phyloP scores from a whole-genome alignment of 1,140 invertebrate genomes.

The Trypoxylus dichotomus region DNA sequence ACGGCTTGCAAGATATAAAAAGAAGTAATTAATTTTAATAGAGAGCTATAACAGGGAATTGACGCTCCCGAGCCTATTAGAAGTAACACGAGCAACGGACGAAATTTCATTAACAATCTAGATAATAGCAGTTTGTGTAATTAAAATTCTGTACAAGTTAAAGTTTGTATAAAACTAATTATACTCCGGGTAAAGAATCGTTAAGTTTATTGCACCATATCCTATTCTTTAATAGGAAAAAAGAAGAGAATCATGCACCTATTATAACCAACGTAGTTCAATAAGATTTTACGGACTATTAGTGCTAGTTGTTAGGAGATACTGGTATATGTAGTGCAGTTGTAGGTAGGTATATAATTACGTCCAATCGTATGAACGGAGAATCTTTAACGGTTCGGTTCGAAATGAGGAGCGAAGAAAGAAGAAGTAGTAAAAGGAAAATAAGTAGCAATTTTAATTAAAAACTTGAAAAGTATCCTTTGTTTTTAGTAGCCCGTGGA shows the following conservation, averaged over 20 bases:
- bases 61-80: not conserved
- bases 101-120: slow-evolving; percentile 20
- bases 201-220: slow-evolving; percentile 20
- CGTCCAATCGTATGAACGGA: slow-evolving; percentile 35
- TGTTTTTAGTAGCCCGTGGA: slow-evolving; percentile 47
- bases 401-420: slow-evolving; percentile 6
- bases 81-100: not conserved
- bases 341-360: not conserved
- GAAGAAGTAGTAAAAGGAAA: slow-evolving; percentile 42
- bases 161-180: slow-evolving; percentile 9
- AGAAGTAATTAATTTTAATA: slow-evolving; percentile 4
- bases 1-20: not conserved
- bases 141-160: slow-evolving; percentile 12
- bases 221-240: slow-evolving; percentile 6
- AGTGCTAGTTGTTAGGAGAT: not conserved
- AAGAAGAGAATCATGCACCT: slow-evolving; percentile 14
- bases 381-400: slow-evolving; percentile 48
- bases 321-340: not conserved
- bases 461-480: slow-evolving; percentile 52
- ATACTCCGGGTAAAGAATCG: not conserved
- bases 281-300: slow-evolving; percentile 24
- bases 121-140: slow-evolving; percentile 17
- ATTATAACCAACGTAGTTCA: slow-evolving; percentile 18
- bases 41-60: not conserved
- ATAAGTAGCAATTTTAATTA: slow-evolving; percentile 53